These are phyloP conservation scores for Drosophila austrosaltans DNA, from an alignment of 2,888 invertebrate species.

Conservation along the genomic window DNA sequence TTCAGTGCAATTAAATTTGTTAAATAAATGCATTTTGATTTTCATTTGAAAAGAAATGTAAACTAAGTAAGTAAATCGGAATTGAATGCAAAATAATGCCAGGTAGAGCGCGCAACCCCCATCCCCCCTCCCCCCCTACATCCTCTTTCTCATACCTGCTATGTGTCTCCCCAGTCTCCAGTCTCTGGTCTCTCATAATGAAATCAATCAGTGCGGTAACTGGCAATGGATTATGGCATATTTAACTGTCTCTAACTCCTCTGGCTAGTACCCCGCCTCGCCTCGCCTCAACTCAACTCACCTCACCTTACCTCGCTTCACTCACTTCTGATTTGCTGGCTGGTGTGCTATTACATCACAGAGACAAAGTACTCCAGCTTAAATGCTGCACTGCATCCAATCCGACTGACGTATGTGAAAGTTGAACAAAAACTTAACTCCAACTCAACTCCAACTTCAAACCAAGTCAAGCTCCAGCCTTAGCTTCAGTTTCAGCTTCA, in stretches of 20 bases:
- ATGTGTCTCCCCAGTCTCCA: background rate
- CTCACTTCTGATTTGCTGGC: constrained; percentile 9
- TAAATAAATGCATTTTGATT: constrained; percentile 54
- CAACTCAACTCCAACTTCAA: constrained; percentile 23
- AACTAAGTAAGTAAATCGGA: constrained; percentile 41
- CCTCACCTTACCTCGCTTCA: constrained; percentile 29
- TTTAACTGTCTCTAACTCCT: constrained; percentile 38
- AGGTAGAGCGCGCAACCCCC: no score
- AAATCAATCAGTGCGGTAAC: constrained; percentile 71
- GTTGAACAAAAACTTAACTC: constrained; percentile 61
- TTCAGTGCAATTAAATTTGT: constrained; percentile 59
- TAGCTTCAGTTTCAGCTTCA: constrained; percentile 10
- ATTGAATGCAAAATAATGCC: constrained; percentile 73
- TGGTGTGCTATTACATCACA: constrained; percentile 53
- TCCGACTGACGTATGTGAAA: constrained; percentile 62
- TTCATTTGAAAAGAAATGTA: constrained; percentile 35
- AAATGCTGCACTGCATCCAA: constrained; percentile 64
- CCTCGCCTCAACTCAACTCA: constrained; percentile 30
- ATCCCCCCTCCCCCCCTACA: constrained; percentile 33
- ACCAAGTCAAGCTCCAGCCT: constrained; percentile 26
- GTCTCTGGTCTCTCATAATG: constrained; percentile 49
- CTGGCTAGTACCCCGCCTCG: constrained; percentile 5
- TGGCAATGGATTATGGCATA: constrained; percentile 63
- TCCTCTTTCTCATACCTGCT: constrained; percentile 29
- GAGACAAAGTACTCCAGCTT: constrained; percentile 54